phyloP scores from a whole-genome alignment of 2,113 vertebrate species.

The Menidia beryllina region DNA sequence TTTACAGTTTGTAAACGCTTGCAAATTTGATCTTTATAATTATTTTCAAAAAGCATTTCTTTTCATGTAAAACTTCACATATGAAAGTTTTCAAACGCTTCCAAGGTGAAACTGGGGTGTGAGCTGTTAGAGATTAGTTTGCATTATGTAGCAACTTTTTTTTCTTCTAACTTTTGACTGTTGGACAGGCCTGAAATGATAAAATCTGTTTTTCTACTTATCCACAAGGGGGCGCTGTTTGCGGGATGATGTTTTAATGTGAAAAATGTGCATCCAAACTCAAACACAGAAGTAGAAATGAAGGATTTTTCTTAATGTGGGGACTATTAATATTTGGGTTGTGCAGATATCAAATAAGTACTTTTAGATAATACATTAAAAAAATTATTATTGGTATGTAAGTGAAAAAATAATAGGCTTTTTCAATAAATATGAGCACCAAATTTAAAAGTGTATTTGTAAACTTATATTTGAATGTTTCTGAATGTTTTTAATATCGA shows the following conservation, averaged over 20 bases:
- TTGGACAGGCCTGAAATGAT: background rate
- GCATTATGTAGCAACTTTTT: background rate
- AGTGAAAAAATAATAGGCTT: too few relatives aligned
- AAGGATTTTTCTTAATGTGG: background rate
- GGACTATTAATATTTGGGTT: too few relatives aligned
- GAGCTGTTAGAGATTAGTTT: background rate
- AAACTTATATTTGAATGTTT: too few relatives aligned
- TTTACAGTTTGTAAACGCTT: background rate
- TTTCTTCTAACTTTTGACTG: background rate
- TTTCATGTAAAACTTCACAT: conserved; percentile 1
- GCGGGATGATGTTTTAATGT: background rate
- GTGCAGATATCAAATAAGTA: background rate
- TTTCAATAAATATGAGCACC: background rate
- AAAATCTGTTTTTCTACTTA: background rate
- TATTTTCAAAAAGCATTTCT: background rate
- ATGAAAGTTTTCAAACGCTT: background rate
- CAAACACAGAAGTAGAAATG: background rate
- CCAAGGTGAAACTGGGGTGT: background rate
- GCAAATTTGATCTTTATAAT: conserved; percentile 3
- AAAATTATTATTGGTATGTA: background rate
- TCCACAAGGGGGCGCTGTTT: conserved; percentile 46
- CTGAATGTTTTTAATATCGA: too few relatives aligned
- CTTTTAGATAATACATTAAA: background rate
- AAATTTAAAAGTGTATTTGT: too few relatives aligned
- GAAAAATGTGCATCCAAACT: background rate